Conservation (phyloP, 2,113 vertebrate genomes). For the Thomomys bottae region DNA sequence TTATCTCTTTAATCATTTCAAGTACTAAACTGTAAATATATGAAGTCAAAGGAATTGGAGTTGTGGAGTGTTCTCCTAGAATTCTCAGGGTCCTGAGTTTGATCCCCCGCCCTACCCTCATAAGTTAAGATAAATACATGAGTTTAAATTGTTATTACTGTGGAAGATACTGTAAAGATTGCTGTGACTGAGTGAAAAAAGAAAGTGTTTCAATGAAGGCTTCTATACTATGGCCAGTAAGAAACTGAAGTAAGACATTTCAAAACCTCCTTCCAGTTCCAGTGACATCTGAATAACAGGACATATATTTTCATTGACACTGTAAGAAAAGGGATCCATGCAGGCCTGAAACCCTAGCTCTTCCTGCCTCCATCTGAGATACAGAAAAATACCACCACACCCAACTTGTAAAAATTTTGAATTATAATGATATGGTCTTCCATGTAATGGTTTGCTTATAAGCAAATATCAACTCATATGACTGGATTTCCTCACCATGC, state of each 20-base stretch:
- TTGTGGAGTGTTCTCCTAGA: neutral
- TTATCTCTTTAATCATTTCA: slow-evolving; percentile 5
- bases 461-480: neutral
- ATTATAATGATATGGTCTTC: neutral
- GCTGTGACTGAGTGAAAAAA: neutral
- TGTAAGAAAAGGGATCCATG: neutral
- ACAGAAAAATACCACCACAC: neutral
- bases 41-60: neutral
- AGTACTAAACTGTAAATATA: neutral
- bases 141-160: slow-evolving; percentile 1
- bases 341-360: neutral
- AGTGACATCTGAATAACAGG: neutral
- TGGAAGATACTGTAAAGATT: neutral
- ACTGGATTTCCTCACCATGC: neutral
- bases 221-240: neutral
- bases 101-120: neutral
- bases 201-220: neutral
- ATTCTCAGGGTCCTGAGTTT: neutral
- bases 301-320: neutral
- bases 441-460: neutral
- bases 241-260: slow-evolving; percentile 23
- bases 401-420: neutral
- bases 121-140: neutral
- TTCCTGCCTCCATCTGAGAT: neutral
- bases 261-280: neutral